Evolutionary conservation across 2,113 vertebrate species (phyloP), one percentile per base, ranked within the genome.

Genomic region (Pycnonotus jocosus): DNA sequence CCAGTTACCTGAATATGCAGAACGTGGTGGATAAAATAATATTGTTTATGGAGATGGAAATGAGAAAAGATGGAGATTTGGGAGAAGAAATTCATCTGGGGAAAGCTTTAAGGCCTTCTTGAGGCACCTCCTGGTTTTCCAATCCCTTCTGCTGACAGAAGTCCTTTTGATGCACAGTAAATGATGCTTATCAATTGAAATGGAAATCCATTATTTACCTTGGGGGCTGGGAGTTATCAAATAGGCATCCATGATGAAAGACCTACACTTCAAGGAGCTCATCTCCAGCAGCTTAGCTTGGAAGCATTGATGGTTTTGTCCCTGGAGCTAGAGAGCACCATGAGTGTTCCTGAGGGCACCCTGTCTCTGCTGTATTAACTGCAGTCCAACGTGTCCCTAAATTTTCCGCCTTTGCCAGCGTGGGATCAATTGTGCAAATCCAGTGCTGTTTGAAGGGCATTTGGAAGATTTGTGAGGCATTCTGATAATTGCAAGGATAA

Each of bases 161-260:
- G 22, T 81, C 28, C 53, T 94, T 94, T 70, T 94, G 86, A 86
- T 90, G 88, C 62, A 33, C 58, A 35, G 50, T 88, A 70, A 90
- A 61, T 88, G 62, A 45, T 2, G 15, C 45, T 83, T 91, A 78
- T 87, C 70, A 82, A 50, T 81, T 94, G 86, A 92, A 94, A 94
- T 90, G 47, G 82, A 83, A 93, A 92, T 96, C 54, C 37, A 31
- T 83, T 80, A 72, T 83, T 95, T 93, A 56, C 15, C 1, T 86
- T 81, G 64, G 88, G 65, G 69, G 81, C 68, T 74, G 68, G 71
- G 12, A 21, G 33, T 60, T 92, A 83, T 95, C 82, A 69, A 77
- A 76, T 28, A 78, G 47, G 51, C 72, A 92, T 70, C 51, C 0
- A 0, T 88, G 91, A 93, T 96, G 72, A 95, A 96, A 96, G 80